These are phyloP conservation scores for Lysiphlebus fabarum DNA, from an alignment of 1,140 invertebrate genomes.

Conservation along the genomic window DNA sequence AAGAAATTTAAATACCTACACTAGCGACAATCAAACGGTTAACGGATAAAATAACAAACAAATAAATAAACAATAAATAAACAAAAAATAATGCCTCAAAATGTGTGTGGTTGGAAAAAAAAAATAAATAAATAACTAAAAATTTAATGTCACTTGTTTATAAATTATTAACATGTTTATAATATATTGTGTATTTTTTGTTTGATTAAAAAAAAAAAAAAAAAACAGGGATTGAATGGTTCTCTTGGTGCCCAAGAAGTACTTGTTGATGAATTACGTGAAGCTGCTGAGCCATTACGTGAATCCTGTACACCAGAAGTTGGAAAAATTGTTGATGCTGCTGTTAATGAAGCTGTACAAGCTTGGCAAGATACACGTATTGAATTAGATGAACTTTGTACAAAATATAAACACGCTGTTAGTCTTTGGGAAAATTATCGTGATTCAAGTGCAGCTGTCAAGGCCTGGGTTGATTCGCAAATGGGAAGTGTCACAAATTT, in stretches of 20 bases:
- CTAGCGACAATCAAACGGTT: too few species aligned
- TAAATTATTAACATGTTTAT: too few species aligned
- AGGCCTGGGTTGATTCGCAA: conserved; percentile 68
- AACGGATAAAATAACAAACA: too few species aligned
- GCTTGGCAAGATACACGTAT: conserved; percentile 73
- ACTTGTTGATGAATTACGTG: conserved; percentile 66
- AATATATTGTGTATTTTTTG: background rate
- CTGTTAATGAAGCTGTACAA: conserved; percentile 70
- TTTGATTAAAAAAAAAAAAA: too few species aligned
- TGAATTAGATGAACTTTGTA: conserved; percentile 69
- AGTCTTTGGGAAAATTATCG: conserved; percentile 74
- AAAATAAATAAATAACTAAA: too few species aligned
- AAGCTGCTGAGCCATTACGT: conserved; percentile 67
- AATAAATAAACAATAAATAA: too few species aligned
- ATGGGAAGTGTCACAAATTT: conserved; percentile 63
- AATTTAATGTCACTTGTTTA: too few species aligned
- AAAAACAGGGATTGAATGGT: conserved; percentile 60
- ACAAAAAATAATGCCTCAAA: too few species aligned
- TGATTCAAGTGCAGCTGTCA: conserved; percentile 70
- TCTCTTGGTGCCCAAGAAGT: conserved; percentile 66
- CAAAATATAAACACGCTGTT: conserved; percentile 70
- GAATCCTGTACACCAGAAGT: conserved; percentile 67
- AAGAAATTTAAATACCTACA: too few species aligned
- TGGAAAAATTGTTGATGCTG: conserved; percentile 65
- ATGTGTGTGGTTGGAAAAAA: too few species aligned